Base-by-base conservation (phyloP, 2,888 invertebrate genomes). In the Hyppa rectilinea region DNA sequence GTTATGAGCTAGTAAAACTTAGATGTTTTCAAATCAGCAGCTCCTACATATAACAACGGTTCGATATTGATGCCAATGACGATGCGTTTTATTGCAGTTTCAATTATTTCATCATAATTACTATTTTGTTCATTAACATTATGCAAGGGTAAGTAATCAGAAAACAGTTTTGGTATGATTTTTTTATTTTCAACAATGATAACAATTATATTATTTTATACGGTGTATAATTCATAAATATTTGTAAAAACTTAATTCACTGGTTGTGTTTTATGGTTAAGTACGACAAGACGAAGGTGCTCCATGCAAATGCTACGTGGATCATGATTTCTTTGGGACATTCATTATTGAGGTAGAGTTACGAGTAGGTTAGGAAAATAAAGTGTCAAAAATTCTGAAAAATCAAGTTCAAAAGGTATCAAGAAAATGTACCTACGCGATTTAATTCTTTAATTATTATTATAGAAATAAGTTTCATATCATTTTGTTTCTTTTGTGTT, bases 111-210 rank as follows among this genome's bases (percentile, higher is more conserved):
- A 76, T 59, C 14, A 34, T 52, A 23, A 29, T 67, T 3, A 56
- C 43, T 14, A 45, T 31, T 47, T 12, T 20, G 36, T 29, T 3
- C 4, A 55, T 29, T 47, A 43, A 29, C 0, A 31, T 23, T 43
- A 55, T 26, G 50, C 36, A 50, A 72, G 72, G 66, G 74, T 73
- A 75, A 61, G 75, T 74, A 78, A 75, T 75, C 61, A 78, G 78
- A 87, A 82, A 78, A 79, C 68, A 71, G 63, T 63, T 72, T 87
- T 72, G 64, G 79, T 83, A 86, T 84, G 80, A 87, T 83, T 71
- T 71, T 92, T 85, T 93, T 92, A 93, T 93, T 93, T 90, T 87
- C 87, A 93, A 93, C 93, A 94, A 92, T 86, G 80, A 88, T 90
- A 92, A 92, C 89, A 91, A 90, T 88, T 78, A 87, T 83, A 79